These are phyloP conservation scores for Caenorhabditis virilis DNA, from an alignment of 2,888 invertebrate genomes.

Conservation along the genomic window DNA sequence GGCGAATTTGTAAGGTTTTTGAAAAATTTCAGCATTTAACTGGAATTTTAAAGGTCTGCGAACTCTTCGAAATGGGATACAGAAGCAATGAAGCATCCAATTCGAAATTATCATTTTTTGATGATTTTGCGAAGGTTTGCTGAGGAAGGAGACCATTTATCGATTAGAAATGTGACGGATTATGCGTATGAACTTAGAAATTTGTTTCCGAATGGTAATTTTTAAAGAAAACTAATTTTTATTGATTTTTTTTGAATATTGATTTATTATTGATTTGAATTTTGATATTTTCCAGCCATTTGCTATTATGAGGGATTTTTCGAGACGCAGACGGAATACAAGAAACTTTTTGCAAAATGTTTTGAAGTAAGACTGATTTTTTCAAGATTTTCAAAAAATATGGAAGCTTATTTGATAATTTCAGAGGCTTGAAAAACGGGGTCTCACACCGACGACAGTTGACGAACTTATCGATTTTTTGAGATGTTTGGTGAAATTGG, in stretches of 20 bases:
- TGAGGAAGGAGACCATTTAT: constrained; percentile 23
- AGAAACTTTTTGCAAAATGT: constrained; percentile 34
- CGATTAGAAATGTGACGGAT: constrained; percentile 43
- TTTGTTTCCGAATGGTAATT: constrained; percentile 55
- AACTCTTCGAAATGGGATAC: constrained; percentile 15
- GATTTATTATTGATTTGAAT: background rate
- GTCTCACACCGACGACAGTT: constrained; percentile 22
- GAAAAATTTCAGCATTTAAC: background rate
- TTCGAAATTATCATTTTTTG: constrained; percentile 51
- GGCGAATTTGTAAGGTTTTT: constrained; percentile 27
- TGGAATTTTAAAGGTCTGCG: constrained; percentile 1
- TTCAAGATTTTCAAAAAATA: background rate
- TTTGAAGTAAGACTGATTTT: constrained; percentile 36
- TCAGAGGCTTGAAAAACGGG: constrained; percentile 19
- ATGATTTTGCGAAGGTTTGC: constrained; percentile 38
- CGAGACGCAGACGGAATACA: constrained; percentile 45
- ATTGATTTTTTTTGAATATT: no score
- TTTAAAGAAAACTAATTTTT: background rate
- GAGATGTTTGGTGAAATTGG: constrained; percentile 49
- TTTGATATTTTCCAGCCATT: constrained; percentile 24
- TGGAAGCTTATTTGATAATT: background rate
- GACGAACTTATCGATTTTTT: constrained; percentile 55
- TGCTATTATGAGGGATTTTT: constrained; percentile 41
- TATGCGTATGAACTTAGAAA: constrained; percentile 53
- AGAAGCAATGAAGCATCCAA: constrained; percentile 31